phyloP scores from a whole-genome alignment of 2,888 invertebrate species.

The Volucella zonaria region DNA sequence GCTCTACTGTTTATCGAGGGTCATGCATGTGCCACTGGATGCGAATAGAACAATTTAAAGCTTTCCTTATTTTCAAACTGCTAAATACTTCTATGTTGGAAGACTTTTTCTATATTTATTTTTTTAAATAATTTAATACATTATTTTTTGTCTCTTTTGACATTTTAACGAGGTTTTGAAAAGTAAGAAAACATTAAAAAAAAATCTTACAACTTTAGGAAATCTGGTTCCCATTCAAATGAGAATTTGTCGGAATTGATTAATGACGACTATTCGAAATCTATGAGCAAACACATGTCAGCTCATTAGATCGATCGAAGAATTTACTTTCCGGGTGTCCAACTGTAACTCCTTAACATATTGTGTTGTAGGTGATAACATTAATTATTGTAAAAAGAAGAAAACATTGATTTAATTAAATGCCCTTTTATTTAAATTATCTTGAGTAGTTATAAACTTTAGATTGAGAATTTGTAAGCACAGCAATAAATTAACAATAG shows the following conservation, averaged over 20 bases:
- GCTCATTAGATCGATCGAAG: slow-evolving; percentile 51
- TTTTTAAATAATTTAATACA: slow-evolving; percentile 40
- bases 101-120: slow-evolving; percentile 7
- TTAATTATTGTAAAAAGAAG: slow-evolving; percentile 47
- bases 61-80: slow-evolving; percentile 40
- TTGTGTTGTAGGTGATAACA: slow-evolving; percentile 46
- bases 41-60: slow-evolving; percentile 50
- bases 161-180: slow-evolving; percentile 49
- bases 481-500: too few species aligned
- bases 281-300: slow-evolving; percentile 46
- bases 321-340: slow-evolving; percentile 14
- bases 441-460: not conserved
- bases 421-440: slow-evolving; percentile 23
- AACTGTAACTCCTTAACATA: slow-evolving; percentile 25
- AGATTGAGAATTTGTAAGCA: too few species aligned
- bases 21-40: slow-evolving; percentile 28
- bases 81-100: slow-evolving; percentile 19
- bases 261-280: slow-evolving; percentile 56
- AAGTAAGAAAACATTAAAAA: slow-evolving; percentile 61
- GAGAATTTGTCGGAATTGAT: slow-evolving; percentile 67
- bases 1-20: slow-evolving; percentile 38
- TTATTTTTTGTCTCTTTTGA: slow-evolving; percentile 10
- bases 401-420: slow-evolving; percentile 26
- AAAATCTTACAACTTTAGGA: slow-evolving; percentile 64
- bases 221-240: slow-evolving; percentile 70